Evolutionary conservation across 1,140 invertebrate species (phyloP).

Genomic region (Gryllus bimaculatus): DNA sequence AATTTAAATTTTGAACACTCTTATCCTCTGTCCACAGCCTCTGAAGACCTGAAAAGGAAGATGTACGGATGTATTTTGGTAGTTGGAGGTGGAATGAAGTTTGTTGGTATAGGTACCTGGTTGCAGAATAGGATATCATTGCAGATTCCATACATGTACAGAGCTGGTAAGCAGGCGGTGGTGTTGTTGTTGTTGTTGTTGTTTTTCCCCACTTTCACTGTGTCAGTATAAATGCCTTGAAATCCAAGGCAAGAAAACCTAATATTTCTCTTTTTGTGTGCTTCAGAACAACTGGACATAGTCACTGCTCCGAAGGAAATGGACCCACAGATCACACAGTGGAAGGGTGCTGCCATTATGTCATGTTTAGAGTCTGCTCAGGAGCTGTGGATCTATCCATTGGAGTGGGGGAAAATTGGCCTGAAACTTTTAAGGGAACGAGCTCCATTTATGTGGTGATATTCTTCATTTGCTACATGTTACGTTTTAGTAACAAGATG

Average conservation of each 20-base stretch:
- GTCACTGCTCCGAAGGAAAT: constrained; percentile 79
- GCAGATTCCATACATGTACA: constrained; percentile 69
- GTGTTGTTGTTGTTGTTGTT: no score
- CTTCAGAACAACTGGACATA: constrained; percentile 65
- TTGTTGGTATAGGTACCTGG: constrained; percentile 78
- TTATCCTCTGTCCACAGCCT: constrained; percentile 35
- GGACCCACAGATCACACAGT: constrained; percentile 77
- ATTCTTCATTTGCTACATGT: background rate
- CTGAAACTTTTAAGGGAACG: constrained; percentile 79
- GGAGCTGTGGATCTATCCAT: constrained; percentile 81
- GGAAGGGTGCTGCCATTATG: constrained; percentile 92
- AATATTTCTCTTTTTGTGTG: background rate
- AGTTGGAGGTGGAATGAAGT: constrained; percentile 83
- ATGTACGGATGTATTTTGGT: constrained; percentile 91
- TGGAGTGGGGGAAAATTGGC: constrained; percentile 79
- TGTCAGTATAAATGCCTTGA: no score
- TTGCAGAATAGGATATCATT: constrained; percentile 75
- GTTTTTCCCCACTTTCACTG: no score
- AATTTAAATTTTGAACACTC: background rate
- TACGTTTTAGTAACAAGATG: no score
- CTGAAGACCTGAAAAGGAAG: constrained; percentile 82
- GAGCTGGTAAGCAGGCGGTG: constrained; percentile 43
- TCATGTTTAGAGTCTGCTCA: constrained; percentile 85
- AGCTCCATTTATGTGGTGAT: constrained; percentile 68
- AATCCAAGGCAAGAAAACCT: background rate